Evolutionary conservation across 2,113 vertebrate genomes (phyloP).

Genomic region (Lonchura striata): DNA sequence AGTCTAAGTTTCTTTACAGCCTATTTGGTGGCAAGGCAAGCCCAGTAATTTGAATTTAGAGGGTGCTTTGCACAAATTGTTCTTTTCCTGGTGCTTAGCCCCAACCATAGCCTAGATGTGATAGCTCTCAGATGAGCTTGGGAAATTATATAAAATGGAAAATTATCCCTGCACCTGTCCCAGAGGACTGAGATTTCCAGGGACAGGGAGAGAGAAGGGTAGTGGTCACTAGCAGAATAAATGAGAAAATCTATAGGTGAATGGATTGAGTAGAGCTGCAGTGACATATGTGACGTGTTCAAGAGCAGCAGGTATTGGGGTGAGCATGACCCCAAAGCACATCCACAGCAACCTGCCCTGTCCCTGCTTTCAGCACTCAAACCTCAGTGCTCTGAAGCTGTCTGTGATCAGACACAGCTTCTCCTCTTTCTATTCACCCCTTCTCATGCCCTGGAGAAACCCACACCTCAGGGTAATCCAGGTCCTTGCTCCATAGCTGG

Average conservation of each 20-base stretch:
- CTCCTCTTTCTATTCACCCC: neutral
- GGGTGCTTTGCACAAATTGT: neutral
- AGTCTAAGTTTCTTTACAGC: neutral
- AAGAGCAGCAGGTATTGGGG: neutral
- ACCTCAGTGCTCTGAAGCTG: neutral
- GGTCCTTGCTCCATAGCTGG: neutral
- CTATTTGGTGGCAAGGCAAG: neutral
- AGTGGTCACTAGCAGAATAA: neutral
- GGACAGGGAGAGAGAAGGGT: neutral
- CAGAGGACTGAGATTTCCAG: neutral
- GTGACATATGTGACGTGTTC: fast-evolving
- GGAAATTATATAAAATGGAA: neutral
- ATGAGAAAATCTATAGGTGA: neutral
- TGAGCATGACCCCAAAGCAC: neutral
- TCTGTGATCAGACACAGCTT: neutral
- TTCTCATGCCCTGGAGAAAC: neutral
- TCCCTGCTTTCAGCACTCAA: neutral
- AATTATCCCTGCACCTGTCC: neutral
- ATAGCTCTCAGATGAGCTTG: neutral
- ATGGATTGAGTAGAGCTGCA: neutral
- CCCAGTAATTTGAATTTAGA: neutral
- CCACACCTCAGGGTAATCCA: neutral
- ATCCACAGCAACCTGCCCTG: neutral
- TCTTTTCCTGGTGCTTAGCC: neutral
- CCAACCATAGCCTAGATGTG: neutral